Evolutionary conservation across 2,888 invertebrate species (phyloP), one percentile per base, ranked within the genome.

Genomic region (Drosophila rubida): DNA sequence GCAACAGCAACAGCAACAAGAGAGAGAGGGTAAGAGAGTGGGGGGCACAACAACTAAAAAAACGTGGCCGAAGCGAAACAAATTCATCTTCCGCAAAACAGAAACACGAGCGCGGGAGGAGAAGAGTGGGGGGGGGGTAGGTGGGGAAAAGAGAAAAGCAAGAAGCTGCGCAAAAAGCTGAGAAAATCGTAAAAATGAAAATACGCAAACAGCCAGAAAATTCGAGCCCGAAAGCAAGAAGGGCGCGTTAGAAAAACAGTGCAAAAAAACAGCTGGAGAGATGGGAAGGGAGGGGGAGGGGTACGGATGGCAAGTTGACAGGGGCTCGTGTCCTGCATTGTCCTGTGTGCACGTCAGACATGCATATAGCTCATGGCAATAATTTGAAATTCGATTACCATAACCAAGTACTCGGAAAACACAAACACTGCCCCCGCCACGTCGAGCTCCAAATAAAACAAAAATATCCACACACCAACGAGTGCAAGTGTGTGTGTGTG

Each of bases 381-480:
- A 89, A 89, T 89, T 89, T 83, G 80, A 90, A 89, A 89, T 89
- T 89, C 89, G 89, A 89, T 89, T 89, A 89, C 89, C 89, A 89
- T 88, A 88, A 89, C 90, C 88, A 89, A 88, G 85, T 87, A 77
- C 87, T 78, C 78, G 72, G 87, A 81, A 75, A 80, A 80, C 84
- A 83, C 75, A 77, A 77, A 78, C 73, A 87, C 63, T 65, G 61
- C 32, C 48, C 16, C 25, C 48, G 39, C 19, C 19, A 19, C 19
- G 2, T 19, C 19, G 2, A 1, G 2, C 19, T 19, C 19, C 19
- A 14, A 25, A 45, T 35, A 41, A 45, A 59, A 53, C 32, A 23
- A 59, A 32, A 50, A 32, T 30, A 19, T 32, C 13, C n/a, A 19
- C 2, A 41, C 2, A n/a, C n/a, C n/a, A n/a, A n/a, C n/a, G n/a